Percentiles rank a stretch among this genome's conserved stretches.
phyloP scores from a whole-genome alignment of 2,888 invertebrate genomes.

The Andrena bicolor region DNA sequence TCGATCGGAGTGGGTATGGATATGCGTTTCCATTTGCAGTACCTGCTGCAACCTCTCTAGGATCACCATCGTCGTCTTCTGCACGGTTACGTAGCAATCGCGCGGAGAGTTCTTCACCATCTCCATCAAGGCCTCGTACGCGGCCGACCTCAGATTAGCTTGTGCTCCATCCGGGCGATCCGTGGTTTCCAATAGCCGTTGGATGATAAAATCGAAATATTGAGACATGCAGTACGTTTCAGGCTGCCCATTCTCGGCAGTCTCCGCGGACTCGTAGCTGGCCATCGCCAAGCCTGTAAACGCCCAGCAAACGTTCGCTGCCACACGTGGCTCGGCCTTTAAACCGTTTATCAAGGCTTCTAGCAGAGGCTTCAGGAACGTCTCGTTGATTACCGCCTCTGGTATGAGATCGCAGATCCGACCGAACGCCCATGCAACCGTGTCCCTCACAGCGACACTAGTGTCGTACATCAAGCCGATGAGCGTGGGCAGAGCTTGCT shows the following conservation, averaged over 20 bases:
- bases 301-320: constrained; percentile 99
- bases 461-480: constrained; percentile 97
- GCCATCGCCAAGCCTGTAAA: constrained; percentile 98
- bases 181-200: constrained; percentile 96
- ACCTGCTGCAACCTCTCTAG: constrained; percentile 97
- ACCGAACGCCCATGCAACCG: constrained; percentile 99
- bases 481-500: constrained; percentile 98
- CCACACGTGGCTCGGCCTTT: constrained; percentile 97
- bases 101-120: constrained; percentile 99
- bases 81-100: constrained; percentile 98
- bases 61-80: constrained; percentile 98
- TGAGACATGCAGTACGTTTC: constrained; percentile 97
- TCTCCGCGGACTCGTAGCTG: constrained; percentile 95
- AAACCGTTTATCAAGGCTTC: constrained; percentile 94
- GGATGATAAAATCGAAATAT: constrained; percentile 97
- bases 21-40: constrained; percentile 96
- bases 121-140: constrained; percentile 99
- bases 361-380: constrained; percentile 92
- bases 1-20: constrained; percentile 94
- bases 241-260: constrained; percentile 89
- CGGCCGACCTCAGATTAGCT: constrained; percentile 97
- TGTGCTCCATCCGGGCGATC: constrained; percentile 97
- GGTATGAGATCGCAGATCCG: constrained; percentile 99
- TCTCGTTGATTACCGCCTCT: constrained; percentile 96
- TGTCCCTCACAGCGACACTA: constrained; percentile 97